Conservation (phyloP, 2,113 vertebrate species). For the Carettochelys insculpta region DNA sequence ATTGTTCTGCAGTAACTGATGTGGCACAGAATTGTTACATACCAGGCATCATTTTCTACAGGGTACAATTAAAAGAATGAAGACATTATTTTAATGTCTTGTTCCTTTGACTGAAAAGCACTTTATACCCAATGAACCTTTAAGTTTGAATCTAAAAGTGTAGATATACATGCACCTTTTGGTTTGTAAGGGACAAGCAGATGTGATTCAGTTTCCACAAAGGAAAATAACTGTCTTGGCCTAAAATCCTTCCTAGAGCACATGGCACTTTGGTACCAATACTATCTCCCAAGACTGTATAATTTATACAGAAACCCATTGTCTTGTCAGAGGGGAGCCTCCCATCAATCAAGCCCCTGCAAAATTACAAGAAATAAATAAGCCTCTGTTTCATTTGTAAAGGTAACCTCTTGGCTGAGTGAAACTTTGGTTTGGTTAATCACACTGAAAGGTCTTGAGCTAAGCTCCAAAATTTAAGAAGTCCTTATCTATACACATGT, state of each 20-base stretch:
- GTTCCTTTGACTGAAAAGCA: not conserved
- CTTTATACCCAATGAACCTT: not conserved
- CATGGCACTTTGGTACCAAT: not conserved
- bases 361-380: not conserved
- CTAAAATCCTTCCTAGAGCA: not conserved
- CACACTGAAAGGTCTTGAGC: fast-evolving
- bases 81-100: not conserved
- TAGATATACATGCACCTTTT: slow-evolving; percentile 11
- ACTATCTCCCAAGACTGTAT: not conserved
- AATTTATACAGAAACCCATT: not conserved
- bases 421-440: not conserved
- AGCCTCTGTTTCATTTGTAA: not conserved
- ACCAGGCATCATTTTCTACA: not conserved
- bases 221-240: not conserved
- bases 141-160: not conserved
- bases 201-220: not conserved
- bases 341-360: not conserved
- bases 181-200: not conserved
- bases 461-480: not conserved
- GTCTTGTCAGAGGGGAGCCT: no score
- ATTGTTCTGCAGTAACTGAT: not conserved
- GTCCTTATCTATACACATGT: no score
- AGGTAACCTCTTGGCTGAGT: not conserved
- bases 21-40: not conserved
- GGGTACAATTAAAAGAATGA: not conserved